Evolutionary conservation across 2,888 invertebrate species (phyloP).

Genomic region (Nemotelus nigrinus): DNA sequence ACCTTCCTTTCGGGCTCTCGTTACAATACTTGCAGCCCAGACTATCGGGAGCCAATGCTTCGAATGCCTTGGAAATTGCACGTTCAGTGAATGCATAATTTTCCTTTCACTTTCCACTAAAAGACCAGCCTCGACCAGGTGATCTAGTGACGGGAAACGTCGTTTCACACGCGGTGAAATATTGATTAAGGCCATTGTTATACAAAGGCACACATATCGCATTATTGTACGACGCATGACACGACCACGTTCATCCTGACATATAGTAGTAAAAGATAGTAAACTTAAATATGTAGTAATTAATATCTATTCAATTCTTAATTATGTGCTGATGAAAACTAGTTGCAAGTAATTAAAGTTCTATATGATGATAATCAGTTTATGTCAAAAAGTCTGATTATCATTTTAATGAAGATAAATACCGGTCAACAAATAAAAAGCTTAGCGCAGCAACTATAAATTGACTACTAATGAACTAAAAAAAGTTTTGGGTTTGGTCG

Average conservation of each 20-base stretch:
- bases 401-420: too few relatives aligned
- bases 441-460: too few relatives aligned
- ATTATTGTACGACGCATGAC: conserved; percentile 85
- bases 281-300: not conserved
- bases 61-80: conserved; percentile 83
- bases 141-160: conserved; percentile 83
- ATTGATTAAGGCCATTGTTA: conserved; percentile 88
- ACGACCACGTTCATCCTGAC: conserved; percentile 81
- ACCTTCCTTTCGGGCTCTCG: conserved; percentile 88
- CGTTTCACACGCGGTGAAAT: conserved; percentile 90
- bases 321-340: not conserved
- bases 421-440: too few relatives aligned
- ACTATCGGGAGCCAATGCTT: conserved; percentile 93
- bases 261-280: conserved; percentile 29
- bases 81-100: conserved; percentile 81
- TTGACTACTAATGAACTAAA: too few relatives aligned
- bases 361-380: too few relatives aligned
- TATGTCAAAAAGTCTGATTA: too few relatives aligned
- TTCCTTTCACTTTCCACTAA: conserved; percentile 82
- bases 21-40: conserved; percentile 91
- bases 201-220: conserved; percentile 84
- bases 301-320: not conserved
- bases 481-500: too few relatives aligned
- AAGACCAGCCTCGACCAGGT: conserved; percentile 86
- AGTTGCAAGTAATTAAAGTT: too few relatives aligned